Base-by-base conservation (phyloP, 2,888 invertebrate genomes). In the Seira sanloemensis region DNA sequence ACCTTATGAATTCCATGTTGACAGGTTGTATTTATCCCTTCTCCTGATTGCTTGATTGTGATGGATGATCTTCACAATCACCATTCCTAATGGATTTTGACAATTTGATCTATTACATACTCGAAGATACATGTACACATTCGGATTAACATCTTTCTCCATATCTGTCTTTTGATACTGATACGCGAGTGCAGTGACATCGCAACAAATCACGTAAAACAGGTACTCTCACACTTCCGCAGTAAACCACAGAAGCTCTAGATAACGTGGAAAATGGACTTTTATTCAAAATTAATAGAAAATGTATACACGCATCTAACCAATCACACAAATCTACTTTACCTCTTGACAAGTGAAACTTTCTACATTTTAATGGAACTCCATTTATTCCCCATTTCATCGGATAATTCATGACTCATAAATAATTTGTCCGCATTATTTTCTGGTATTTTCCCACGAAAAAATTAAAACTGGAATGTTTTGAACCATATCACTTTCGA, bases 381-480 rank as follows among this genome's bases (percentile, higher is more conserved):
- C n/a, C n/a, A n/a, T n/a, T n/a, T n/a, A n/a, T 50, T 54, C 50
- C 25, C 18, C 19, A 77, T 62, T 25, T 66, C 66, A 50, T 5
- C 18, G 26, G 18, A 65, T 62, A 54, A 77, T 27, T 77, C 54
- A 77, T 76, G 65, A 25, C 9, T 46, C 24, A 65, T 76, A 46
- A 76, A 74, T 54, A 26, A 66, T 7, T 26, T 19, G 21, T 67
- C 21, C 23, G 62, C 80, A 80, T 58, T 80, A 69, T 75, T 62
- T 80, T 68, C 58, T 68, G 73, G 75, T 54, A 80, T 80, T 80
- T 80, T 80, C 80, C 80, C 80, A n/a, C n/a, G n/a, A n/a, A n/a
- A n/a, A n/a, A n/a, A n/a, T n/a, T n/a, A n/a, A n/a, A n/a, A n/a
- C n/a, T n/a, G n/a, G n/a, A n/a, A n/a, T n/a, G n/a, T n/a, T n/a